phyloP scores from a whole-genome alignment of 1,140 invertebrate genomes.

The Drosophila repleta region DNA sequence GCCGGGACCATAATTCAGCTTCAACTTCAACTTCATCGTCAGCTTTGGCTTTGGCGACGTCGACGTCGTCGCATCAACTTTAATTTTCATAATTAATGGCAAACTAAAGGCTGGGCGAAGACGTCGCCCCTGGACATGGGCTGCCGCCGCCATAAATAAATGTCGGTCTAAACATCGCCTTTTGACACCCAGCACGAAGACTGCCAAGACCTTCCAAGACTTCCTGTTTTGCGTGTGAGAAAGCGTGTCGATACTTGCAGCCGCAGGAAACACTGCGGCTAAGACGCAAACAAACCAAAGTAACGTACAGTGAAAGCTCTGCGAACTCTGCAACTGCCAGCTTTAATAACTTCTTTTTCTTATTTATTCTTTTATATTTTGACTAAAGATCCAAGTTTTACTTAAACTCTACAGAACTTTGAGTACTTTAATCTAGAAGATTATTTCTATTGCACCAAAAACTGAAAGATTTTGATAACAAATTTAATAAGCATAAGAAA shows the following conservation, averaged over 20 bases:
- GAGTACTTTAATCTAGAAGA: no score
- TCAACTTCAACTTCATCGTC: no score
- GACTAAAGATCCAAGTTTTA: no score
- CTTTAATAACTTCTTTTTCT: no score
- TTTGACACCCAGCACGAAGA: slow-evolving; percentile 35
- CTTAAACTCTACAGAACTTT: no score
- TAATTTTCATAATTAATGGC: slow-evolving; percentile 78
- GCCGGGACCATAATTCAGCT: slow-evolving; percentile 61
- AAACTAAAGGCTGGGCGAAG: slow-evolving; percentile 43
- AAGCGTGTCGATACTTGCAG: slow-evolving; percentile 28
- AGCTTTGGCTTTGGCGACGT: slow-evolving; percentile 35
- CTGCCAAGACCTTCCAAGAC: slow-evolving; percentile 22
- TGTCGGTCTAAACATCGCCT: slow-evolving; percentile 46
- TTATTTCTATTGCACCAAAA: no score
- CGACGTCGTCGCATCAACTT: slow-evolving; percentile 65
- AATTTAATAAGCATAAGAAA: no score
- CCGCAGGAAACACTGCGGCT: slow-evolving; percentile 15
- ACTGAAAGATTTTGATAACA: no score
- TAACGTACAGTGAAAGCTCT: slow-evolving; percentile 10
- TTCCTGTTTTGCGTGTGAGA: slow-evolving; percentile 57
- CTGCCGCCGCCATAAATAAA: slow-evolving; percentile 54
- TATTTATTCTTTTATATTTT: no score
- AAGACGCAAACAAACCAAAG: neutral
- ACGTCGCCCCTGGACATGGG: slow-evolving; percentile 9
- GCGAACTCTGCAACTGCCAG: no score